Percentiles rank a stretch among this genome's conserved stretches.
Conservation (phyloP, 2,888 invertebrate species). For the Lymantria monacha region DNA sequence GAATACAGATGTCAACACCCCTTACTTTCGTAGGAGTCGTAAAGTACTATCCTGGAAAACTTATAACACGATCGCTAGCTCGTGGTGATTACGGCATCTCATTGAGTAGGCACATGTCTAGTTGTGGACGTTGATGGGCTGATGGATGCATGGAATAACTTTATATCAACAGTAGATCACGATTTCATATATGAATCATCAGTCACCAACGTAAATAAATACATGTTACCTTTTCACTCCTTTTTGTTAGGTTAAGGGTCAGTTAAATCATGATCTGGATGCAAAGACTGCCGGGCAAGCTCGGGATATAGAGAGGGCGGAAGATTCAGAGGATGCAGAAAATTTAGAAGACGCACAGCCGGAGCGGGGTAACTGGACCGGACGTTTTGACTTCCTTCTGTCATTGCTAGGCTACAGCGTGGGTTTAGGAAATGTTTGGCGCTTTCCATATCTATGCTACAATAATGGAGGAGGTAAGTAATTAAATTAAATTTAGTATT, state of each 20-base stretch:
- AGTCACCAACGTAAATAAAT: neutral
- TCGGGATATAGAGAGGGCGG: neutral
- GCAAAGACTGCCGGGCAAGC: neutral
- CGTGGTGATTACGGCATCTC: no score
- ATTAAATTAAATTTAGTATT: neutral
- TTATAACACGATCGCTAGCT: no score
- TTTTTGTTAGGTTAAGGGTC: constrained; percentile 50
- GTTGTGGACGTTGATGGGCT: no score
- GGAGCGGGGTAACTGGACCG: constrained; percentile 87
- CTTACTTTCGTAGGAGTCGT: no score
- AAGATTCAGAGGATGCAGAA: neutral
- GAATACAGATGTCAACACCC: no score
- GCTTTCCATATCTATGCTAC: constrained; percentile 89
- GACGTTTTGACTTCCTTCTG: constrained; percentile 88
- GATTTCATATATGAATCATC: no score
- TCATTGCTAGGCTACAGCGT: constrained; percentile 88
- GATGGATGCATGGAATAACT: no score
- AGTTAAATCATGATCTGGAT: constrained; percentile 37
- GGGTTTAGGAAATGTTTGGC: constrained; percentile 88
- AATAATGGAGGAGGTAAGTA: constrained; percentile 87
- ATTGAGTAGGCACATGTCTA: no score
- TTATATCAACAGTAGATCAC: no score
- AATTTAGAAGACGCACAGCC: constrained; percentile 64
- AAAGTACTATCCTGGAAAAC: no score
- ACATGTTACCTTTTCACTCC: neutral